A percentile compares a stretch with the other conserved stretches of the same genome.
Conservation (phyloP, 2,888 invertebrate species). For the Phytoseiulus persimilis region DNA sequence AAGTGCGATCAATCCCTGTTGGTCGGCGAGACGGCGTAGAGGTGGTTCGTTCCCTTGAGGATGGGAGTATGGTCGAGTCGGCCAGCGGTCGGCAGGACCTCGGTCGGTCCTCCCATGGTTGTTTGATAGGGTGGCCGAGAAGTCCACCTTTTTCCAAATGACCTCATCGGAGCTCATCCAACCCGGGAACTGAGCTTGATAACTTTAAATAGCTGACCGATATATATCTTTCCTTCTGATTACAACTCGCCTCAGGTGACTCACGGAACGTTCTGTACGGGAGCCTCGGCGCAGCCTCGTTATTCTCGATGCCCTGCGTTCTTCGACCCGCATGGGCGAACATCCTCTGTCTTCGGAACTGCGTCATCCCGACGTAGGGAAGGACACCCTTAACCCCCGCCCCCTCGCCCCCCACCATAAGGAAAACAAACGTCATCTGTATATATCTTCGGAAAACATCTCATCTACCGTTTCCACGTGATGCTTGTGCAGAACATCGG, state of each 20-base stretch:
- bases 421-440: too few relatives aligned
- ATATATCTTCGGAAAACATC: too few relatives aligned
- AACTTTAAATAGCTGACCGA: constrained; percentile 38
- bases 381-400: too few relatives aligned
- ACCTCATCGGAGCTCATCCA: constrained; percentile 5
- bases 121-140: background rate
- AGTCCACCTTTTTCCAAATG: constrained; percentile 1
- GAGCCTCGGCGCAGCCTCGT: background rate
- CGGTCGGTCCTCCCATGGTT: background rate
- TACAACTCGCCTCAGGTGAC: constrained; percentile 36
- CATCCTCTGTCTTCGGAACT: too few relatives aligned
- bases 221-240: constrained; percentile 34
- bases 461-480: too few relatives aligned
- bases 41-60: background rate
- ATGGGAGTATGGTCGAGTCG: background rate
- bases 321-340: too few relatives aligned
- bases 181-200: background rate
- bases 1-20: background rate
- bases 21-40: background rate
- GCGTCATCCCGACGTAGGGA: too few relatives aligned
- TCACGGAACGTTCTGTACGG: background rate
- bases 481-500: background rate
- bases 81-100: background rate
- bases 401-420: too few relatives aligned
- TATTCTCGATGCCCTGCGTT: too few relatives aligned